Evolutionary conservation across 2,888 invertebrate species (phyloP).

Genomic region (Poecilobothrus nobilitatus): DNA sequence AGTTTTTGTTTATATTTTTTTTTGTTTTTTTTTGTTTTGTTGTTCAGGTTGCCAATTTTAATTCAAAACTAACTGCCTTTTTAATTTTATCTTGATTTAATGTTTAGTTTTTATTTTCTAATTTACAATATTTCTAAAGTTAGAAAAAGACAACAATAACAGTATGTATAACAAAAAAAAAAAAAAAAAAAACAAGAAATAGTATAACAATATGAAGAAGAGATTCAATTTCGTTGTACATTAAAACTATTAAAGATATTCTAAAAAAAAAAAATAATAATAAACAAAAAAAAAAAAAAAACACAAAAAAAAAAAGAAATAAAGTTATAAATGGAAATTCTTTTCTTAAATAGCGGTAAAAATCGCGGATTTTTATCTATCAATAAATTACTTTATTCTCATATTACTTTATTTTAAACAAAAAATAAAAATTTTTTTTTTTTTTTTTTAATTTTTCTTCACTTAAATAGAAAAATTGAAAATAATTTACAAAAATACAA

Average conservation of each 20-base stretch:
- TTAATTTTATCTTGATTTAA: background rate
- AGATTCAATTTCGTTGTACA: background rate
- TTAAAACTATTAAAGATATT: background rate
- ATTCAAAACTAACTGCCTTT: background rate
- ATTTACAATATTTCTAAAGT: too few species aligned
- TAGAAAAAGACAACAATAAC: too few species aligned
- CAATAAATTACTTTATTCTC: conserved; percentile 6
- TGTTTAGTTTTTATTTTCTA: background rate
- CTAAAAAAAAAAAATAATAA: background rate
- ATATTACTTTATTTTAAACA: background rate
- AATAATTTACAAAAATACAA: background rate
- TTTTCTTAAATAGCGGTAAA: conserved; percentile 6
- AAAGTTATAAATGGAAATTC: conserved; percentile 6
- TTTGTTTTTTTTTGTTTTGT: too few species aligned
- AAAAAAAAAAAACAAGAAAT: background rate
- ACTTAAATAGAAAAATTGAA: background rate
- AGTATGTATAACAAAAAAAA: background rate
- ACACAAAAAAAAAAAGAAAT: background rate
- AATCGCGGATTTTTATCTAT: conserved; percentile 3
- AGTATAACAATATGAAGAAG: too few species aligned
- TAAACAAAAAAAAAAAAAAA: background rate
- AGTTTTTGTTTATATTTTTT: background rate
- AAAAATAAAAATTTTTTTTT: background rate
- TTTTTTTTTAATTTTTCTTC: background rate
- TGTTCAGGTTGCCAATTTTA: background rate